Conservation (phyloP, 2,797 vertebrate genomes). For the Neoniphon sammara region DNA sequence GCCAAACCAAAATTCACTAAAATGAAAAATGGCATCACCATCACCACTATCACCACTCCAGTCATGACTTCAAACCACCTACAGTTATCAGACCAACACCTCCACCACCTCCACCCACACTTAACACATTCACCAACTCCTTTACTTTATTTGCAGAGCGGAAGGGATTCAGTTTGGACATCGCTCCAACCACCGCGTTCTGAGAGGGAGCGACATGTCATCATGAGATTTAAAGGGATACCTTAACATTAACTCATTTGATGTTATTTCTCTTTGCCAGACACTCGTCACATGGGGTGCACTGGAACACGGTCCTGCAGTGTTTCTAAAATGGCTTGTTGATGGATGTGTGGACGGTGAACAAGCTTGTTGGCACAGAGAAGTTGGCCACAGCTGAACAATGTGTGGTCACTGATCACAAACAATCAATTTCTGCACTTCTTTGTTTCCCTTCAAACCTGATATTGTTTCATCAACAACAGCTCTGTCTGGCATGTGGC, state of each 20-base stretch:
- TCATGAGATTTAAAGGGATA: not conserved
- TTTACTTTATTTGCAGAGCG: conserved; percentile 65
- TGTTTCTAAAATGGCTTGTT: not conserved
- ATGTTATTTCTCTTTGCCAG: not conserved
- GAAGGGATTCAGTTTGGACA: conserved; percentile 64
- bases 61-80: not conserved
- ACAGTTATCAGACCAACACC: not conserved
- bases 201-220: conserved; percentile 32
- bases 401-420: too few species aligned
- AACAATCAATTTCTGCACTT: too few species aligned
- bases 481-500: not conserved
- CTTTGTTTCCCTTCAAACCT: too few species aligned
- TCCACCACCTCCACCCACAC: conserved; percentile 15
- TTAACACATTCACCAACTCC: conserved; percentile 12
- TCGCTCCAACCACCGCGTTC: conserved; percentile 50
- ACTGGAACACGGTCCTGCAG: not conserved
- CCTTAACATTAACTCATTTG: not conserved
- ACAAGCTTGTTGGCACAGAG: too few species aligned
- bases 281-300: not conserved
- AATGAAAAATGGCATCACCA: not conserved
- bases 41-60: conserved; percentile 4
- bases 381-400: too few species aligned
- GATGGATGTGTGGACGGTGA: too few species aligned
- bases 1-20: not conserved
- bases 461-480: too few species aligned